A percentile compares a stretch with the other conserved stretches of the same genome.
Conservation (phyloP, 2,113 vertebrate species). For the Psilopsiagon aymara region DNA sequence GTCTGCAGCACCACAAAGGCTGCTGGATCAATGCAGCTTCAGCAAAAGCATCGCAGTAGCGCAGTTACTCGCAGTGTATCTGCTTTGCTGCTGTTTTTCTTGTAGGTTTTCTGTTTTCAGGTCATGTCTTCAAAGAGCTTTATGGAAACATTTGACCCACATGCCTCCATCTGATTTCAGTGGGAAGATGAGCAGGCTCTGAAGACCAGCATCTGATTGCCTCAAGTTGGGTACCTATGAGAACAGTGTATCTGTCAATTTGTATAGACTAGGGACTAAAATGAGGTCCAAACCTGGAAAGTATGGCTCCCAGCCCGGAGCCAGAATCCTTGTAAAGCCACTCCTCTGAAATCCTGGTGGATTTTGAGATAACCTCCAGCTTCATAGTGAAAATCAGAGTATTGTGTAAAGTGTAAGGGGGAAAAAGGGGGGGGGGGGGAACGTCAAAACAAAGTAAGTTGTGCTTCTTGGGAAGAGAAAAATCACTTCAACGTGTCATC, state of each 20-base stretch:
- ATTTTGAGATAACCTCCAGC: background rate
- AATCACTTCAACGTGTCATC: background rate
- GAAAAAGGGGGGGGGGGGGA: background rate
- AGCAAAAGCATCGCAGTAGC: background rate
- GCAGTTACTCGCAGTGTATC: accelerated
- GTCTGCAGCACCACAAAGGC: background rate
- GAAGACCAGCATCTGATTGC: background rate
- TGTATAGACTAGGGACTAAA: background rate
- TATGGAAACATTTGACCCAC: background rate
- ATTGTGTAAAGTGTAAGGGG: background rate
- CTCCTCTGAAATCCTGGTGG: background rate
- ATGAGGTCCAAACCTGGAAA: background rate
- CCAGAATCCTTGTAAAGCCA: background rate
- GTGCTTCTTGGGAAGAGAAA: background rate
- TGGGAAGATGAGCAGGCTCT: background rate
- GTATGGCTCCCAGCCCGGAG: background rate
- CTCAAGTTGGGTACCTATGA: background rate
- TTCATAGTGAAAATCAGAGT: background rate
- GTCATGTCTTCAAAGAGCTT: background rate
- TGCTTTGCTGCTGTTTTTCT: background rate
- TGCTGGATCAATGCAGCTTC: background rate
- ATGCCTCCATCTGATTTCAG: background rate
- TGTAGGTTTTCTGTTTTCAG: background rate
- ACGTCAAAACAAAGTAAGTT: background rate
- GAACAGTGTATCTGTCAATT: background rate